These are phyloP conservation scores for Neogobius melanostomus DNA, from an alignment of 2,113 vertebrate genomes.

Conservation along the genomic window DNA sequence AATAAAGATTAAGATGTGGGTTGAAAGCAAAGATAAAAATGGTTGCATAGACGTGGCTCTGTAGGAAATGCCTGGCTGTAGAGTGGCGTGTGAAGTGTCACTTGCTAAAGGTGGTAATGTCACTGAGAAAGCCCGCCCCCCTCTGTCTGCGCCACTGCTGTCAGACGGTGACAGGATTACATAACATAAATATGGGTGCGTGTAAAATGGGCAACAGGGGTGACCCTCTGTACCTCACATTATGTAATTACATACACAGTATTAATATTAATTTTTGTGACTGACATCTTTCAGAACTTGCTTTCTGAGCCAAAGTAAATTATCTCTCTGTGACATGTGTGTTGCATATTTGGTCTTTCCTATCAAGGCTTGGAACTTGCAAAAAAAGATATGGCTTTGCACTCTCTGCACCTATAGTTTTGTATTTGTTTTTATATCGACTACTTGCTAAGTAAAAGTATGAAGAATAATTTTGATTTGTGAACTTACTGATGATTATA, in stretches of 20 bases:
- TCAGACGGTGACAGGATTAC: slow-evolving; percentile 59
- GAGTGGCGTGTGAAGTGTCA: slow-evolving; percentile 6
- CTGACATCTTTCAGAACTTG: neutral
- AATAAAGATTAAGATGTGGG: neutral
- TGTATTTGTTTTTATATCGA: no score
- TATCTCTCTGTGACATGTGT: neutral
- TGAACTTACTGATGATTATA: no score
- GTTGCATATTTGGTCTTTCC: no score
- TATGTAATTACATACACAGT: slow-evolving; percentile 9
- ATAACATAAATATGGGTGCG: slow-evolving; percentile 49
- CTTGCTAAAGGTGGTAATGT: slow-evolving; percentile 15
- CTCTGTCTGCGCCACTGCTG: slow-evolving; percentile 34
- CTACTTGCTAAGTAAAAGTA: no score
- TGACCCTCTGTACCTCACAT: slow-evolving; percentile 29
- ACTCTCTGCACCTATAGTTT: no score
- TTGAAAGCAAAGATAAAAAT: neutral
- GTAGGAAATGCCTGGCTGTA: slow-evolving; percentile 14
- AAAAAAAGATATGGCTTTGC: no score
- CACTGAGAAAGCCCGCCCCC: slow-evolving; percentile 32
- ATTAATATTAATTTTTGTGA: neutral
- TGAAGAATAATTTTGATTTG: no score
- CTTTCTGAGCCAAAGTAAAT: neutral
- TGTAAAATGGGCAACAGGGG: slow-evolving; percentile 26
- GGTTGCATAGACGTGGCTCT: neutral
- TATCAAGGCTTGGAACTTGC: no score